Percentiles rank a stretch among this genome's conserved stretches.
These are phyloP conservation scores for Drosophila mercatorum DNA, from an alignment of 2,888 invertebrate genomes.

Conservation along the genomic window DNA sequence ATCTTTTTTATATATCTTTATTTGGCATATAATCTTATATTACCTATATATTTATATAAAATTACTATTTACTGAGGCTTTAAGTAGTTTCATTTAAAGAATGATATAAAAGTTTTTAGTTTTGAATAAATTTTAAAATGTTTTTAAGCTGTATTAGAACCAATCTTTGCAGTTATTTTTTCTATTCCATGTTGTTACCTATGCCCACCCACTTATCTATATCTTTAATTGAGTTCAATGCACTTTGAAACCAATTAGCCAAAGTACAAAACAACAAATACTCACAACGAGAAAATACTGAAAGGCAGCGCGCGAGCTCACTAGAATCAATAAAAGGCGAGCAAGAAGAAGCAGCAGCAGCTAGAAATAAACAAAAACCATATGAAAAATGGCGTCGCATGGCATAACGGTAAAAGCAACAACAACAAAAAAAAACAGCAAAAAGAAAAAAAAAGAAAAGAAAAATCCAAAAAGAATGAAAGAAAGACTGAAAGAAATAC, in stretches of 20 bases:
- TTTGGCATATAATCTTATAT: no score
- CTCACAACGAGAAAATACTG: conserved; percentile 12
- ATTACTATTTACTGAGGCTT: no score
- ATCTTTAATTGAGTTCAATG: conserved; percentile 33
- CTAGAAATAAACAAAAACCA: conserved; percentile 25
- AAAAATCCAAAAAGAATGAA: not conserved
- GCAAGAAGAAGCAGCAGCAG: not conserved
- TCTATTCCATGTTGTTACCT: no score
- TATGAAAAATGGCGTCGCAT: conserved; percentile 58
- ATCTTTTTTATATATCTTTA: no score
- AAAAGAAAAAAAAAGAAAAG: not conserved
- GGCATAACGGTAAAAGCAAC: conserved; percentile 39
- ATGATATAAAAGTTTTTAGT: no score
- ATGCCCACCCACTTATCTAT: not conserved
- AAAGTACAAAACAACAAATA: conserved; percentile 2
- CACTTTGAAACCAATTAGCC: conserved; percentile 56
- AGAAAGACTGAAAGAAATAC: conserved; percentile 3
- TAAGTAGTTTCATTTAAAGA: no score
- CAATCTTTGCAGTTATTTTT: no score
- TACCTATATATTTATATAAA: no score
- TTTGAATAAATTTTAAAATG: no score
- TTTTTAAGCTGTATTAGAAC: no score
- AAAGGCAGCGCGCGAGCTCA: not conserved
- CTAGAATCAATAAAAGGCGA: conserved; percentile 39
- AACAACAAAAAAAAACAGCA: conserved; percentile 3